A percentile compares a stretch with the other conserved stretches of the same genome.
Conservation (phyloP, 1,140 invertebrate genomes). For the Halictus rubicundus region DNA sequence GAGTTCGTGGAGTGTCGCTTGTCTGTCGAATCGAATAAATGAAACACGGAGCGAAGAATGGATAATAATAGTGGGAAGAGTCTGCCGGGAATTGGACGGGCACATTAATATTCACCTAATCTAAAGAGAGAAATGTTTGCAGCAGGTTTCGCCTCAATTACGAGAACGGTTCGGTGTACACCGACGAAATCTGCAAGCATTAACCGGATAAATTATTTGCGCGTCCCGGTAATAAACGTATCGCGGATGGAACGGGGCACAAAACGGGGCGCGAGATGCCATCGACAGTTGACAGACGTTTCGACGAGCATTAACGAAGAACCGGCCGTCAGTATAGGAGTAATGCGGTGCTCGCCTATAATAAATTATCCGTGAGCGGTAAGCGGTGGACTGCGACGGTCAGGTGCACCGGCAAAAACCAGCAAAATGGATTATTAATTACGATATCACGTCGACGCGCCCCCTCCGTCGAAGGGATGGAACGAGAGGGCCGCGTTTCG, state of each 20-base stretch:
- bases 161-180: neutral
- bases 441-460: conserved; percentile 65
- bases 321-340: conserved; percentile 39
- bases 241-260: neutral
- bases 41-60: too few species aligned
- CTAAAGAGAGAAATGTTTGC: too few species aligned
- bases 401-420: conserved; percentile 70
- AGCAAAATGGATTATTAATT: conserved; percentile 79
- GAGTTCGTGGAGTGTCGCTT: too few species aligned
- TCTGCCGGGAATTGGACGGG: too few species aligned
- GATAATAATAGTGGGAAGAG: too few species aligned
- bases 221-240: neutral
- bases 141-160: too few species aligned
- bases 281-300: conserved; percentile 45
- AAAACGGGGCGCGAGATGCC: neutral
- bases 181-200: neutral
- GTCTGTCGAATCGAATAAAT: too few species aligned
- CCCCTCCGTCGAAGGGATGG: neutral
- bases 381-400: conserved; percentile 64
- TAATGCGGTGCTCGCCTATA: conserved; percentile 66
- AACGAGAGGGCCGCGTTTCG: neutral
- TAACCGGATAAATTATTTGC: neutral
- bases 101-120: too few species aligned
- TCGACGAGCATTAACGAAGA: conserved; percentile 50
- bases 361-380: conserved; percentile 72